These are phyloP conservation scores for Denticeps clupeoides DNA, from an alignment of 2,797 vertebrate species.

Conservation along the genomic window DNA sequence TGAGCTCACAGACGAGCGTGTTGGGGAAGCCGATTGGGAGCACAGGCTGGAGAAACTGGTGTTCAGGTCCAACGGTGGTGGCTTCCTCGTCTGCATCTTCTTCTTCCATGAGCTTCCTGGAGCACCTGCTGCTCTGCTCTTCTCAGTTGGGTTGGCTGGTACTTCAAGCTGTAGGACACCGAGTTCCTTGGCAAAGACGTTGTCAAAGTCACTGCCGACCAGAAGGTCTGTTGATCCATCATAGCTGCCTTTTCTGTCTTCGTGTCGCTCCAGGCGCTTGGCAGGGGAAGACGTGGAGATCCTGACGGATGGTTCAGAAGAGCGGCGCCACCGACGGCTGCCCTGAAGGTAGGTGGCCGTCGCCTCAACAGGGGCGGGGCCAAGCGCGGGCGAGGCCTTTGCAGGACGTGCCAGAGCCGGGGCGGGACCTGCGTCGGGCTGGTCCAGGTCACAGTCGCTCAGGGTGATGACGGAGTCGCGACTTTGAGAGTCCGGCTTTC, in stretches of 20 bases:
- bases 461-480: slow-evolving; percentile 84
- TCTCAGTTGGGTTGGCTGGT: slow-evolving; percentile 34
- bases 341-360: too few relatives aligned
- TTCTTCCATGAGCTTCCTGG: slow-evolving; percentile 35
- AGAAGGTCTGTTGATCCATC: slow-evolving; percentile 40
- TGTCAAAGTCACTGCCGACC: slow-evolving; percentile 27
- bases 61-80: slow-evolving; percentile 60
- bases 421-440: slow-evolving; percentile 52
- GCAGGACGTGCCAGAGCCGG: slow-evolving; percentile 47
- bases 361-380: too few relatives aligned
- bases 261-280: slow-evolving; percentile 23
- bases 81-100: slow-evolving; percentile 42
- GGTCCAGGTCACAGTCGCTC: slow-evolving; percentile 75
- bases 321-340: slow-evolving; percentile 63
- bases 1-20: slow-evolving; percentile 80
- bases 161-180: slow-evolving; percentile 41
- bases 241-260: slow-evolving; percentile 72
- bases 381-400: too few relatives aligned
- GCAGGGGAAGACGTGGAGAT: slow-evolving; percentile 30
- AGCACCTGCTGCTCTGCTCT: slow-evolving; percentile 43
- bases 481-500: slow-evolving; percentile 74
- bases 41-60: slow-evolving; percentile 79
- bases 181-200: slow-evolving; percentile 44
- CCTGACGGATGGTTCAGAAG: slow-evolving; percentile 73
- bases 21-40: slow-evolving; percentile 77